Base-by-base conservation (phyloP, 2,797 vertebrate genomes). In the Acrocephalus scirpaceus region DNA sequence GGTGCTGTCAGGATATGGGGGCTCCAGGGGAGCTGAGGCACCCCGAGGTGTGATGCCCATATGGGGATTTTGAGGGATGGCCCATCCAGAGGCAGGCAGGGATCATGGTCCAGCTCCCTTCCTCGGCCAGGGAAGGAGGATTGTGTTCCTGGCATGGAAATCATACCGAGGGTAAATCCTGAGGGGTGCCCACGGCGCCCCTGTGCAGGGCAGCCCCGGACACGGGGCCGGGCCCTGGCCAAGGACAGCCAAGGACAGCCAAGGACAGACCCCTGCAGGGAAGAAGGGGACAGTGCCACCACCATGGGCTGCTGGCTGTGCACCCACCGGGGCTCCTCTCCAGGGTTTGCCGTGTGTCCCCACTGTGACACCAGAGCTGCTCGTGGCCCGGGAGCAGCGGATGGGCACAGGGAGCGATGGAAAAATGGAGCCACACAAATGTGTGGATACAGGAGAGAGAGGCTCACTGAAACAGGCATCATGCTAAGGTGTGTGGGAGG, bases 401-500 rank as follows among this genome's bases (percentile, higher is more conserved):
- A 16, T 4, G 69, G 65, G 50, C 81, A 50, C 38, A 5, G n/a
- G 34, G 56, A 40, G 53, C 0, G 23, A 20, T 21, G 75, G 71
- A n/a, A 21, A 61, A 80, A 34, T 2, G 0, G 12, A 77, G 32
- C 54, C 40, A 6, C 21, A 0, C 1, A 7, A 7, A 0, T 7
- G 3, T 4, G 17, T 23, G 91, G 71, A 7, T 9, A 10, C 2
- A 13, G 67, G 29, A 87, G 87, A 84, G 81, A 54, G 67, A 29
- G 57, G 83, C 78, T 91, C 62, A 50, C 47, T 72, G 14, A 5
- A 36, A 32, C 83, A 79, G 88, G 80, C 92, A 73, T 58, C 86
- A 13, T 80, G 17, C 75, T 26, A 85, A 93, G 95, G 94, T 94
- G 94, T 87, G 94, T 95, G 94, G 96, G 95, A 96, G 95, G 90